Evolutionary conservation across 2,113 vertebrate species (phyloP).

Genomic region (Propithecus coquereli): DNA sequence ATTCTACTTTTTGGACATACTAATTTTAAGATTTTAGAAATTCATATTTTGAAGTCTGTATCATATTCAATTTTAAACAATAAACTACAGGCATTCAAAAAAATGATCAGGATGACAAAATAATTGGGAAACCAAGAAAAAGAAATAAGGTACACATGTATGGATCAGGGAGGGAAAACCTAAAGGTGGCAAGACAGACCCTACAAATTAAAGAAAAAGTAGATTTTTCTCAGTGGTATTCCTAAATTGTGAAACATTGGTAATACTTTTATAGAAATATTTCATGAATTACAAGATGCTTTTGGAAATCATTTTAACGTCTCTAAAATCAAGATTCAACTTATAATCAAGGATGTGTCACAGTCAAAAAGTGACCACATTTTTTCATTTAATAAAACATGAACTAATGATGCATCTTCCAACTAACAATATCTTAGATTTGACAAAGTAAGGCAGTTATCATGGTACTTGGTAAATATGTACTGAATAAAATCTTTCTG

Average conservation of each 20-base stretch:
- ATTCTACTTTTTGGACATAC: background rate
- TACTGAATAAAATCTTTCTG: background rate
- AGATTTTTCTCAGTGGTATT: background rate
- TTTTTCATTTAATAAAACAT: background rate
- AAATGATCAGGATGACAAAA: background rate
- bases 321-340: background rate
- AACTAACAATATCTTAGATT: background rate
- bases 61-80: slow-evolving; percentile 17
- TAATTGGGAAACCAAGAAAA: slow-evolving; percentile 23
- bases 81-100: background rate
- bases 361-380: background rate
- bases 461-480: background rate
- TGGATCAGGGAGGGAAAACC: background rate
- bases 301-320: background rate
- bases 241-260: background rate
- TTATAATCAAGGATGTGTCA: slow-evolving; percentile 2
- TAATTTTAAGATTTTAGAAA: background rate
- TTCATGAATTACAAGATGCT: background rate
- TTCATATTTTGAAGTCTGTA: background rate
- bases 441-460: background rate
- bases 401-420: background rate
- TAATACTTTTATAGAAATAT: background rate
- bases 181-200: background rate
- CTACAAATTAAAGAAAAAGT: background rate
- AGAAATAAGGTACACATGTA: background rate